These are phyloP conservation scores for Melitaea athalia DNA, from an alignment of 2,888 invertebrate genomes.

Conservation along the genomic window DNA sequence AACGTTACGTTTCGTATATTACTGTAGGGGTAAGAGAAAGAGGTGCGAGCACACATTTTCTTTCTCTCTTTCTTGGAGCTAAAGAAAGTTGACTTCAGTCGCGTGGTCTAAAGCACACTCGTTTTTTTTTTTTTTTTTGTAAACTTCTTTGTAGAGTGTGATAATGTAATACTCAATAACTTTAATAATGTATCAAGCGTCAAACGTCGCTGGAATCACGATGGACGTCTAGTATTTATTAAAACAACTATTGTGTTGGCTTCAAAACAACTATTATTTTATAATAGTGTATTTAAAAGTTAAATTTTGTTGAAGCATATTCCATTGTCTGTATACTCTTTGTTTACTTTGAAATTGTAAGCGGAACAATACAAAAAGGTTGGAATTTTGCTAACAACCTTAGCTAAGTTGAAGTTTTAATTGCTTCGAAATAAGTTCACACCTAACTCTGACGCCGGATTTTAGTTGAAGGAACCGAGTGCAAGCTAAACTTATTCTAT, in stretches of 20 bases:
- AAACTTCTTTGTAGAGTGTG: too few relatives aligned
- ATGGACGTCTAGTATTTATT: too few relatives aligned
- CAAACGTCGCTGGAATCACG: too few relatives aligned
- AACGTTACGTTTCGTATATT: too few relatives aligned
- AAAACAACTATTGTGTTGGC: too few relatives aligned
- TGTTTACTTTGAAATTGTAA: conserved; percentile 70
- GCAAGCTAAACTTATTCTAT: conserved; percentile 37
- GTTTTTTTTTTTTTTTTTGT: too few relatives aligned
- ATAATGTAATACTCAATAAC: too few relatives aligned
- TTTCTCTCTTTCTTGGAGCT: too few relatives aligned
- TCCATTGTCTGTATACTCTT: conserved; percentile 69
- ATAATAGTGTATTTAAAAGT: conserved; percentile 53
- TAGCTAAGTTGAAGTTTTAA: conserved; percentile 71
- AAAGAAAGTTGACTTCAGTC: too few relatives aligned
- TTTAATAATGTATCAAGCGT: too few relatives aligned
- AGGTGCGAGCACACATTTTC: too few relatives aligned
- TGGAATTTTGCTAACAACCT: conserved; percentile 68
- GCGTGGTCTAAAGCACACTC: background rate
- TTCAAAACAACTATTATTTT: background rate
- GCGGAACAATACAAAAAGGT: conserved; percentile 70
- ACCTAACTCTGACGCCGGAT: conserved; percentile 46
- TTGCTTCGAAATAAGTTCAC: conserved; percentile 69
- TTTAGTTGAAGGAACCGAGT: conserved; percentile 46
- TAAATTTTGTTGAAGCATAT: conserved; percentile 70
- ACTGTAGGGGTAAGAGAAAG: background rate